phyloP scores from a whole-genome alignment of 2,797 vertebrate genomes.

The Botia almorhae region DNA sequence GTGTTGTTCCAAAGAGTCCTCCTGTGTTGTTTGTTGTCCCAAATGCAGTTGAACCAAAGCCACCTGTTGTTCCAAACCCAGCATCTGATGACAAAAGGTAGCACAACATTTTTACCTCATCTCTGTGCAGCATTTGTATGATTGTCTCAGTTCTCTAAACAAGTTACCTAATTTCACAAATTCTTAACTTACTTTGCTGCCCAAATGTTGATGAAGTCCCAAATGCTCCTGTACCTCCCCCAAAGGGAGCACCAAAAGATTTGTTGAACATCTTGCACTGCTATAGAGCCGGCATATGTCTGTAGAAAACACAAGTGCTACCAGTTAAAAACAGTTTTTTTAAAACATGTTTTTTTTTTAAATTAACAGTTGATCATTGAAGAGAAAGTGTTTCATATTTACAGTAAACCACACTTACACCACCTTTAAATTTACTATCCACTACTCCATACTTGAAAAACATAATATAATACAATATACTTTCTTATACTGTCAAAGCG shows the following conservation, averaged over 20 bases:
- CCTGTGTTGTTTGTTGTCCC: slow-evolving; percentile 85
- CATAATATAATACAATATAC: too few species aligned
- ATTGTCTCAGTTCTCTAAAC: not conserved
- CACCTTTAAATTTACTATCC: too few species aligned
- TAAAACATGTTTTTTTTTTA: not conserved
- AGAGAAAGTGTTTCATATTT: too few species aligned
- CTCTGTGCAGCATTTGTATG: not conserved
- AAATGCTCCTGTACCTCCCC: slow-evolving; percentile 87
- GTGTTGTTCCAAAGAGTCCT: slow-evolving; percentile 88
- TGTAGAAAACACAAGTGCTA: slow-evolving; percentile 39
- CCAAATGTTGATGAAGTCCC: slow-evolving; percentile 91
- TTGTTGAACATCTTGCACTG: slow-evolving; percentile 91
- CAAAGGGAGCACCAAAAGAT: slow-evolving; percentile 90
- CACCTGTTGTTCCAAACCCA: slow-evolving; percentile 86
- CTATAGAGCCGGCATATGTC: slow-evolving; percentile 76
- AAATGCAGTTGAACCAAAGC: slow-evolving; percentile 90
- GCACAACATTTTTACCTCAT: not conserved
- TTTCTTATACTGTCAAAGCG: too few species aligned
- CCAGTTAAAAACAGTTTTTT: not conserved
- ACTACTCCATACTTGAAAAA: too few species aligned
- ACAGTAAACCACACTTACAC: too few species aligned
- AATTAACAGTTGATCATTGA: not conserved
- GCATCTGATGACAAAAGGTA: slow-evolving; percentile 74
- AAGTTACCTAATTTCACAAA: not conserved
- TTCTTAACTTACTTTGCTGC: slow-evolving; percentile 86